Evolutionary conservation across 2,888 invertebrate species (phyloP).

Genomic region (Alcis repandata): DNA sequence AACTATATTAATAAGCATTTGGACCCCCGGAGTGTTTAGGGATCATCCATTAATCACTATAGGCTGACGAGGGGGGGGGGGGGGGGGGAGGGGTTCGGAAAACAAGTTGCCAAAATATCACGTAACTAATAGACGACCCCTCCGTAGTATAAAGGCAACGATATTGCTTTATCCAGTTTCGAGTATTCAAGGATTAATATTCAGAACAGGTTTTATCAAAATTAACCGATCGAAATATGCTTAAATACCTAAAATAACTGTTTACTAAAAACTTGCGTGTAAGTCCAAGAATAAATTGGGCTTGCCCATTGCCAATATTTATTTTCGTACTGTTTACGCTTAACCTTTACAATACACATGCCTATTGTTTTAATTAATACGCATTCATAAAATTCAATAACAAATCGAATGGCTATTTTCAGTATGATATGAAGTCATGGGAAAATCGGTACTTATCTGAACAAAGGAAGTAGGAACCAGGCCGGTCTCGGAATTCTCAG

Average conservation of each 20-base stretch:
- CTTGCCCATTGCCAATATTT: constrained; percentile 14
- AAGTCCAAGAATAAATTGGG: constrained; percentile 7
- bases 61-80: too few species aligned
- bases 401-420: not conserved
- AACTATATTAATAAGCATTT: too few species aligned
- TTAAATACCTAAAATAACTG: not conserved
- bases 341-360: not conserved
- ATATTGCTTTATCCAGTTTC: too few species aligned
- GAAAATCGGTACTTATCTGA: not conserved
- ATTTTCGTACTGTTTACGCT: constrained; percentile 20
- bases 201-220: not conserved
- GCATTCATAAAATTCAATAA: not conserved
- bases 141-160: too few species aligned
- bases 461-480: not conserved
- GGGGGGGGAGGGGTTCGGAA: too few species aligned
- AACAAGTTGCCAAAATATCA: too few species aligned
- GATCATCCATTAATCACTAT: too few species aligned
- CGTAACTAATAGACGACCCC: too few species aligned
- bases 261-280: not conserved
- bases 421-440: constrained; percentile 10
- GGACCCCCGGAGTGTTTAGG: too few species aligned
- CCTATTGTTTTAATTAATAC: constrained; percentile 13
- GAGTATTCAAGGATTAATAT: too few species aligned
- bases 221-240: not conserved
- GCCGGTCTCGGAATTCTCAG: not conserved